A percentile compares a stretch with the other conserved stretches of the same genome.
Conservation (phyloP, 2,888 invertebrate genomes). For the Heteromurus nitidus region DNA sequence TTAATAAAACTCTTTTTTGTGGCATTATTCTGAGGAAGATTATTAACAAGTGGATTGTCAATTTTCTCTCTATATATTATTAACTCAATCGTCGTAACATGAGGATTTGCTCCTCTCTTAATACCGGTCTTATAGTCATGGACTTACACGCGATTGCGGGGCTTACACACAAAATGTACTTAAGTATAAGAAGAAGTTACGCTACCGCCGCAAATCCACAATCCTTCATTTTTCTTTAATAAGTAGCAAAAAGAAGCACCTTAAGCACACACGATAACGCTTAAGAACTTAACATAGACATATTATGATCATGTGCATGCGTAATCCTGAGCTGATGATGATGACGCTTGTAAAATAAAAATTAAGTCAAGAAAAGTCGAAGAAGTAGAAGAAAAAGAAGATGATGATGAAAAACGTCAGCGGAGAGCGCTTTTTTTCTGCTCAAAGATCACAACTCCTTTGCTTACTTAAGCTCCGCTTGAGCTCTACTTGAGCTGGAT, state of each 20-base stretch:
- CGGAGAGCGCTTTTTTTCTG: conserved; percentile 7
- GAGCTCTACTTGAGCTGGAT: conserved; percentile 56
- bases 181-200: conserved; percentile 6
- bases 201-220: conserved; percentile 38
- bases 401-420: conserved; percentile 24
- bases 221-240: conserved; percentile 30
- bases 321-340: conserved; percentile 53
- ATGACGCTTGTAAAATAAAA: conserved; percentile 64
- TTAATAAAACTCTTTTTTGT: conserved; percentile 41
- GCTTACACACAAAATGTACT: conserved; percentile 36
- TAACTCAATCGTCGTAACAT: conserved; percentile 60
- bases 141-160: conserved; percentile 20
- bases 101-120: conserved; percentile 46
- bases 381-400: conserved; percentile 5
- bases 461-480: conserved; percentile 40
- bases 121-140: conserved; percentile 28
- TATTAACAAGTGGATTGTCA: conserved; percentile 54
- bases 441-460: neutral
- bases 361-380: conserved; percentile 48
- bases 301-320: conserved; percentile 50
- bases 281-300: neutral
- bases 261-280: neutral
- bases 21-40: conserved; percentile 33
- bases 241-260: neutral
- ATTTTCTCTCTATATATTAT: conserved; percentile 44